These are phyloP conservation scores for Phengaris arion DNA, from an alignment of 2,888 invertebrate species.

Conservation along the genomic window DNA sequence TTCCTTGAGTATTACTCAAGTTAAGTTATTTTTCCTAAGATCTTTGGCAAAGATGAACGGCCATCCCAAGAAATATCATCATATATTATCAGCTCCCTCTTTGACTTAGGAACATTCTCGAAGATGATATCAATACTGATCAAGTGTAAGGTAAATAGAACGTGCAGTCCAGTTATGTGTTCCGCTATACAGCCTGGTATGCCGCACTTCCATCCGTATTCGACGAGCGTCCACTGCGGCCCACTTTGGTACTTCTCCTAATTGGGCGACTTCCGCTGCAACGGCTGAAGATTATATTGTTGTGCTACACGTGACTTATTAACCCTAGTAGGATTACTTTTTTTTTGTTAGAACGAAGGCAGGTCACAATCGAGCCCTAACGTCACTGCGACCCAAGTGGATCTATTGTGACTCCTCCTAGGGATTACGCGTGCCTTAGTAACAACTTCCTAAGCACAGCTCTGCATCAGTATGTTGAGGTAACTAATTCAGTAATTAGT, in stretches of 20 bases:
- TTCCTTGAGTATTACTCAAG: too few species aligned
- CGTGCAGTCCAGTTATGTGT: conserved; percentile 61
- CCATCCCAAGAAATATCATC: background rate
- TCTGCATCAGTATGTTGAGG: too few species aligned
- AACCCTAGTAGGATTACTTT: background rate
- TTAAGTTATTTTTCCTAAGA: background rate
- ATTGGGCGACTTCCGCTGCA: conserved; percentile 40
- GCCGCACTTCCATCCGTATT: conserved; percentile 53
- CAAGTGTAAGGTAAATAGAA: conserved; percentile 35
- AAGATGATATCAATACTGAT: background rate
- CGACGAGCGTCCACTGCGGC: conserved; percentile 44
- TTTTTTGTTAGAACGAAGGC: too few species aligned
- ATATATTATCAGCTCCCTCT: too few species aligned
- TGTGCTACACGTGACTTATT: too few species aligned
- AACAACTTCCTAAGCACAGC: too few species aligned
- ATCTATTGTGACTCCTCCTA: too few species aligned
- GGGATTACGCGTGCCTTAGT: too few species aligned
- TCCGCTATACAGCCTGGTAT: conserved; percentile 67
- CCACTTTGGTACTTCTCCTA: conserved; percentile 38
- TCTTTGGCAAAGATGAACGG: background rate
- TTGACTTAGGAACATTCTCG: background rate
- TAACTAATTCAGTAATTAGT: too few species aligned
- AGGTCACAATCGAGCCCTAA: too few species aligned
- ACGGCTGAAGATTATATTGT: background rate
- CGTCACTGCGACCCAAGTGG: too few species aligned